Evolutionary conservation across 2,113 vertebrate genomes (phyloP).

Genomic region (Epinephelus fuscoguttatus): DNA sequence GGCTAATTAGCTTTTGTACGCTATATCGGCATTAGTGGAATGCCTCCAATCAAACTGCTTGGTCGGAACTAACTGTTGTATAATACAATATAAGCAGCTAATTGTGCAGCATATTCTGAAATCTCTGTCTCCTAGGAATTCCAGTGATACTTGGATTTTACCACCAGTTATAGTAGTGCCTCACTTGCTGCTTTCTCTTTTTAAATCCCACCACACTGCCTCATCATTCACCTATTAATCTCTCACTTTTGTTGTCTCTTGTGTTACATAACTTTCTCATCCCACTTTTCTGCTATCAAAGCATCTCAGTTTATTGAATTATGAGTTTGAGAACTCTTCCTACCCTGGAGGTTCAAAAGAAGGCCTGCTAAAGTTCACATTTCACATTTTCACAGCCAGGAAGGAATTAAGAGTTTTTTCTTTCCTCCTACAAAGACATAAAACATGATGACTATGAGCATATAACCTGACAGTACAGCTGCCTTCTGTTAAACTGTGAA

Average conservation of each 20-base stretch:
- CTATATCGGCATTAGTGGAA: too few species aligned
- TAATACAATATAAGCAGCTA: not conserved
- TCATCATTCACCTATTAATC: not conserved
- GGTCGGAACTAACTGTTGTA: too few species aligned
- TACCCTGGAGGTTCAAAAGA: not conserved
- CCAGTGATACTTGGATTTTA: not conserved
- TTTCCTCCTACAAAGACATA: not conserved
- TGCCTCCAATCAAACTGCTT: too few species aligned
- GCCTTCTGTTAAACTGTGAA: not conserved
- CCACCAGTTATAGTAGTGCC: not conserved
- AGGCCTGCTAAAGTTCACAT: not conserved
- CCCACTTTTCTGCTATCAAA: not conserved
- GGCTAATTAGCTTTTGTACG: too few species aligned
- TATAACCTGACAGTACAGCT: not conserved
- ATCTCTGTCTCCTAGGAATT: not conserved
- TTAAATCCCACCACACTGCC: not conserved
- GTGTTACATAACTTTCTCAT: not conserved
- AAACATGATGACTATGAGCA: not conserved
- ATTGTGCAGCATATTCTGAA: not conserved
- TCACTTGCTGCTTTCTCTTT: not conserved
- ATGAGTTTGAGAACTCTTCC: not conserved
- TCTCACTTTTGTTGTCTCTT: not conserved
- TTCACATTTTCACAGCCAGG: not conserved
- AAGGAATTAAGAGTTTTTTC: too few species aligned
- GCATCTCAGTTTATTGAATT: not conserved